Conservation (phyloP, 1,140 invertebrate species). For the Stegodyphus dumicola region DNA sequence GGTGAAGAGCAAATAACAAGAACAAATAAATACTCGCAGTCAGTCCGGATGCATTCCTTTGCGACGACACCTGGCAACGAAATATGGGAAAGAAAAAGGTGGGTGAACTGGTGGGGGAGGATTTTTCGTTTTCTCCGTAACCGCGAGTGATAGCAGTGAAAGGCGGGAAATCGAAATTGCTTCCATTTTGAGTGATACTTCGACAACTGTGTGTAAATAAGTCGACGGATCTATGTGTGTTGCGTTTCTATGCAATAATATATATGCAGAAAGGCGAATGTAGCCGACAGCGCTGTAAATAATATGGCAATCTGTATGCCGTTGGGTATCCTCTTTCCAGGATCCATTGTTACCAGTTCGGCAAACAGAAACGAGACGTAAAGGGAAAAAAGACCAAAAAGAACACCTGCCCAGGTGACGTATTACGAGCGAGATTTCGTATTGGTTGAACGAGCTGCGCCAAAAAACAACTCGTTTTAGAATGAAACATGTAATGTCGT, state of each 20-base stretch:
- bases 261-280: constrained; percentile 29
- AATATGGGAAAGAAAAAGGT: no score
- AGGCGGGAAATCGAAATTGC: constrained; percentile 54
- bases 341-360: neutral
- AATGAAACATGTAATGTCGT: no score
- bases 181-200: constrained; percentile 48
- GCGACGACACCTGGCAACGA: constrained; percentile 27
- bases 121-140: constrained; percentile 25
- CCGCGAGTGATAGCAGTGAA: constrained; percentile 29
- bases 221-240: constrained; percentile 13
- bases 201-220: constrained; percentile 50
- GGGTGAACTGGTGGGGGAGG: neutral
- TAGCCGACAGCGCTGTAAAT: constrained; percentile 10
- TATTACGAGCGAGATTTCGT: no score
- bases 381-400: no score
- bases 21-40: constrained; percentile 45
- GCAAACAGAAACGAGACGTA: no score
- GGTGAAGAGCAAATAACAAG: constrained; percentile 26
- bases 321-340: neutral
- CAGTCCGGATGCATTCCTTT: constrained; percentile 39
- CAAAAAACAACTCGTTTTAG: no score
- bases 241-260: constrained; percentile 48
- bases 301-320: constrained; percentile 46
- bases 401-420: no score
- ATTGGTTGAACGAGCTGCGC: no score